Evolutionary conservation across 2,888 invertebrate species (phyloP).

Genomic region (Incurvaria masculella): DNA sequence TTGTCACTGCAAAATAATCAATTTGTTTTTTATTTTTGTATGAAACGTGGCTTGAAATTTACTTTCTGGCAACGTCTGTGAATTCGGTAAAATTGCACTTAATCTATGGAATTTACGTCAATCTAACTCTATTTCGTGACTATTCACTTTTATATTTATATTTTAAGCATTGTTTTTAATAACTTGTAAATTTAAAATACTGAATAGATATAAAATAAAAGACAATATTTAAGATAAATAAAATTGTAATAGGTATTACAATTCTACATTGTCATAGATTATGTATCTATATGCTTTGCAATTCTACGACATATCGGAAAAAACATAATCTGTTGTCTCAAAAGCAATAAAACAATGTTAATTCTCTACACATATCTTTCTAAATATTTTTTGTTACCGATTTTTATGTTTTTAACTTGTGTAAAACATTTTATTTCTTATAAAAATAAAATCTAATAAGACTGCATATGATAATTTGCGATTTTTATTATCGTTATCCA

Average conservation of each 20-base stretch:
- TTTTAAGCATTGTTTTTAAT: background rate
- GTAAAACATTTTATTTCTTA: background rate
- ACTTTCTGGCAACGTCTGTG: too few relatives aligned
- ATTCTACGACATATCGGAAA: background rate
- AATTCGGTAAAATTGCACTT: too few relatives aligned
- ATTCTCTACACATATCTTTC: background rate
- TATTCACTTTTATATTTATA: background rate
- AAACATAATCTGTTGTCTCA: background rate
- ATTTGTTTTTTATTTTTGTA: too few relatives aligned
- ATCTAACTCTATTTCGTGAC: background rate
- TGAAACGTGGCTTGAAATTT: too few relatives aligned
- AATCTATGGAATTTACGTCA: too few relatives aligned
- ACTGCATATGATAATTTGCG: background rate
- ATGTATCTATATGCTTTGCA: background rate
- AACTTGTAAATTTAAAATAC: background rate
- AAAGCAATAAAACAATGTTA: background rate
- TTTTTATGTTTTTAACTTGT: background rate
- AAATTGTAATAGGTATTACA: slow-evolving; percentile 6
- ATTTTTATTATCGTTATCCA: too few relatives aligned
- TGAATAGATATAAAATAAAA: background rate
- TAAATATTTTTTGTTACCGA: background rate
- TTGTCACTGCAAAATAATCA: too few relatives aligned
- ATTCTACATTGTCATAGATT: slow-evolving; percentile 7
- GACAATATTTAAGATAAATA: slow-evolving; percentile 14
- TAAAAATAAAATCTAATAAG: background rate